Conservation (phyloP, 2,888 invertebrate genomes). For the Actias luna region DNA sequence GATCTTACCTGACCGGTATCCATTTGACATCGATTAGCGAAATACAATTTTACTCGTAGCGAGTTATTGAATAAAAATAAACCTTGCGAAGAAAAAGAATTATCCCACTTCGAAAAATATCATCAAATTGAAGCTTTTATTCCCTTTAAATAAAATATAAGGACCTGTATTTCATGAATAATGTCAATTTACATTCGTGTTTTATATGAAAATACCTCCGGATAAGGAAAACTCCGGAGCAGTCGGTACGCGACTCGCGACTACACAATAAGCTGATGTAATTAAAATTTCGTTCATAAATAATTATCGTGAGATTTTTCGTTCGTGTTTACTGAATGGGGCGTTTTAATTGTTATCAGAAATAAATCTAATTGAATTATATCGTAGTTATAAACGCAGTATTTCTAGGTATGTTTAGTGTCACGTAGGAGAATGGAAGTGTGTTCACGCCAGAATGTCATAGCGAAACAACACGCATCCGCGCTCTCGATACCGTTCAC, state of each 20-base stretch:
- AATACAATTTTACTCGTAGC: neutral
- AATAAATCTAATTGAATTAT: neutral
- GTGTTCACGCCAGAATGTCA: too few relatives aligned
- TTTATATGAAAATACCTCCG: neutral
- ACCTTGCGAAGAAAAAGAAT: neutral
- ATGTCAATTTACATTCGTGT: neutral
- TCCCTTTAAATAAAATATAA: slow-evolving; percentile 1
- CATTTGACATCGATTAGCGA: neutral
- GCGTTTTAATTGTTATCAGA: neutral
- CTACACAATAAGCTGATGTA: slow-evolving; percentile 39
- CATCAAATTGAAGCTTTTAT: neutral
- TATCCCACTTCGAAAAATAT: neutral
- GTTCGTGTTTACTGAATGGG: slow-evolving; percentile 24
- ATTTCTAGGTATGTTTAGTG: neutral
- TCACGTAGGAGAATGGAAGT: too few relatives aligned
- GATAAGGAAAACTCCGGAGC: slow-evolving; percentile 51
- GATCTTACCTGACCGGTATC: neutral
- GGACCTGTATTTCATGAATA: slow-evolving; percentile 1
- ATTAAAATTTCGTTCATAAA: slow-evolving; percentile 40
- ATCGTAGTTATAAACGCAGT: neutral
- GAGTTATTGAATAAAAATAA: neutral
- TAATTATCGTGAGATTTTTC: slow-evolving; percentile 17
- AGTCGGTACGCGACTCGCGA: slow-evolving; percentile 51
- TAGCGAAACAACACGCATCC: too few relatives aligned
- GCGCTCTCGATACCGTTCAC: too few relatives aligned